A percentile compares a stretch with the other conserved stretches of the same genome.
These are phyloP conservation scores for Dione vanillae DNA, from an alignment of 2,888 invertebrate genomes.

Conservation along the genomic window DNA sequence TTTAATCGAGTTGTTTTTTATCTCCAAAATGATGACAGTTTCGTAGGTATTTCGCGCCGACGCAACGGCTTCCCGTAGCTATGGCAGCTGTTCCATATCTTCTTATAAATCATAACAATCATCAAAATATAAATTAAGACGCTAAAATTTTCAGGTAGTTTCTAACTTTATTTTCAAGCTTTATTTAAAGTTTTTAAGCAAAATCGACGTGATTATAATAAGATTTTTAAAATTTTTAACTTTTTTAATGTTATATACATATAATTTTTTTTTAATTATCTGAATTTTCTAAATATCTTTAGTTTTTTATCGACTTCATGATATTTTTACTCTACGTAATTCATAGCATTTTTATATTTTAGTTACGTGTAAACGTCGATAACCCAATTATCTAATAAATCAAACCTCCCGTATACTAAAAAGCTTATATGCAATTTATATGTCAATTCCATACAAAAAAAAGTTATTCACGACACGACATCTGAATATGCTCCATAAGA, in stretches of 20 bases:
- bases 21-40: constrained; percentile 72
- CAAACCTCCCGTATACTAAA: constrained; percentile 1
- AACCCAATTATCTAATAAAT: not conserved
- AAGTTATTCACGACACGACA: constrained; percentile 56
- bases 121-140: constrained; percentile 24
- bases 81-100: constrained; percentile 59
- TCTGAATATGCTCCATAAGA: constrained; percentile 57
- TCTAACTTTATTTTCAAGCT: not conserved
- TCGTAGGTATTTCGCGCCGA: constrained; percentile 74
- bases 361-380: not conserved
- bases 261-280: not conserved
- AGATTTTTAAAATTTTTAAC: not conserved
- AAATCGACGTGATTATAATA: too few relatives aligned
- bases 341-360: not conserved
- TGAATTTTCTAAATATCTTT: not conserved
- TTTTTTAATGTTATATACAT: not conserved
- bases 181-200: too few relatives aligned
- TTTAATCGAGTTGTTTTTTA: constrained; percentile 74
- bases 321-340: not conserved
- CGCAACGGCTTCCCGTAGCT: constrained; percentile 62
- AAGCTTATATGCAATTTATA: constrained; percentile 18
- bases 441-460: constrained; percentile 24
- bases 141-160: not conserved
- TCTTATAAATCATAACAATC: constrained; percentile 45
- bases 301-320: not conserved